Conservation (phyloP, 2,888 invertebrate genomes). For the Dioctria rufipes region DNA sequence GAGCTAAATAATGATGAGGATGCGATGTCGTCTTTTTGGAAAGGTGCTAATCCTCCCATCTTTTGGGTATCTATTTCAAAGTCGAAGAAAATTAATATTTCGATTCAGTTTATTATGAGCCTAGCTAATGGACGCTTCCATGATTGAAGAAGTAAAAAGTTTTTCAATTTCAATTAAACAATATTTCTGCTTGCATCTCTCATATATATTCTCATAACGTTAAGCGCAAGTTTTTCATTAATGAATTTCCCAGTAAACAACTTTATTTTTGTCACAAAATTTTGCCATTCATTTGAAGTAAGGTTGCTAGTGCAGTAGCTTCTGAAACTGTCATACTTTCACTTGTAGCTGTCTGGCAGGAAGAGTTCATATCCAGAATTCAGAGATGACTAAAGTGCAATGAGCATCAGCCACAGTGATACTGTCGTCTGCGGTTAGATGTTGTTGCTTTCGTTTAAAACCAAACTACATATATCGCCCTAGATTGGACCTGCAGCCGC, state of each 20-base stretch:
- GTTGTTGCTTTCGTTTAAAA: slow-evolving; percentile 6
- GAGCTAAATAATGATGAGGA: too few species aligned
- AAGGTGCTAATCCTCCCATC: too few species aligned
- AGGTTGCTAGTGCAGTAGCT: background rate
- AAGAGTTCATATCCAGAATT: background rate
- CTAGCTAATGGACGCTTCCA: too few species aligned
- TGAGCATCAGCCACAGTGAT: slow-evolving; percentile 10
- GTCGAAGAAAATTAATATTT: too few species aligned
- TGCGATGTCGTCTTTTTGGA: too few species aligned
- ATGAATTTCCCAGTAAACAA: background rate
- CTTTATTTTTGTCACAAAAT: background rate
- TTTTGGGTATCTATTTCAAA: too few species aligned
- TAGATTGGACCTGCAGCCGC: slow-evolving; percentile 61
- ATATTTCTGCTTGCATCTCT: too few species aligned
- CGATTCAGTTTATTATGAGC: too few species aligned
- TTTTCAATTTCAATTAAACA: too few species aligned
- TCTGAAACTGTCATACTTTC: background rate
- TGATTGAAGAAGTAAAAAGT: too few species aligned
- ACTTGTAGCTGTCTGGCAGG: slow-evolving; percentile 7
- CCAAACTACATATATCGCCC: slow-evolving; percentile 13
- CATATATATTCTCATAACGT: background rate
- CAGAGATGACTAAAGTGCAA: background rate
- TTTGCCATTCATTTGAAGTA: background rate
- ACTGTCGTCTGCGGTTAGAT: slow-evolving; percentile 28
- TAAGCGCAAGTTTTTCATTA: background rate